Evolutionary conservation across 2,797 vertebrate genomes (phyloP).

Genomic region (Oophaga sylvatica): DNA sequence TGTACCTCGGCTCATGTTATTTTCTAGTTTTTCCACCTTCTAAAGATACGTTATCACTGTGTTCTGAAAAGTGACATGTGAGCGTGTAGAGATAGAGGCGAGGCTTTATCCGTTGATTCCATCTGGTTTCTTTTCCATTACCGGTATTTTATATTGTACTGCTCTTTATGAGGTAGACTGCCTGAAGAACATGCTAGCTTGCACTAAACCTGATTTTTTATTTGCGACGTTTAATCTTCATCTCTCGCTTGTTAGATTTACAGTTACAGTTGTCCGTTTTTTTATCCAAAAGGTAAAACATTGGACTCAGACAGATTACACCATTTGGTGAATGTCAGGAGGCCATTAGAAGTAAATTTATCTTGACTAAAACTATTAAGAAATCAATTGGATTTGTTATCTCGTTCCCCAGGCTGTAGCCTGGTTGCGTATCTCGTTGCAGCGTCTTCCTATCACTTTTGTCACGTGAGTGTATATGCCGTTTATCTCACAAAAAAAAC

Average conservation of each 20-base stretch:
- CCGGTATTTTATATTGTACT: slow-evolving; percentile 14
- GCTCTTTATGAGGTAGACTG: background rate
- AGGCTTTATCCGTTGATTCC: slow-evolving; percentile 5
- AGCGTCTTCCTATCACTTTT: slow-evolving; percentile 36
- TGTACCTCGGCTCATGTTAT: background rate
- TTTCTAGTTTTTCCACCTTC: no score
- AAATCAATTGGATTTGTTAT: slow-evolving; percentile 61
- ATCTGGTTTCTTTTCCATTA: slow-evolving; percentile 42
- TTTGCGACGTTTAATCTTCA: slow-evolving; percentile 45
- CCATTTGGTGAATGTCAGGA: slow-evolving; percentile 40
- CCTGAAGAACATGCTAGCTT: background rate
- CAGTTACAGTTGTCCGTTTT: slow-evolving; percentile 49
- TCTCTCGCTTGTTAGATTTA: slow-evolving; percentile 50
- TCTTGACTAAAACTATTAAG: slow-evolving; percentile 57
- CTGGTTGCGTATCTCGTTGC: slow-evolving; percentile 37
- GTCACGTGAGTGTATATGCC: slow-evolving; percentile 41
- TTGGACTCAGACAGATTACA: slow-evolving; percentile 49
- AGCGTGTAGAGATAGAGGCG: background rate
- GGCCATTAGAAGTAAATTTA: slow-evolving; percentile 41
- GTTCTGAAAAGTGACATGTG: background rate
- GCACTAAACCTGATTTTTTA: slow-evolving; percentile 37
- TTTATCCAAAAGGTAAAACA: slow-evolving; percentile 50
- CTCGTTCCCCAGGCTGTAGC: slow-evolving; percentile 54
- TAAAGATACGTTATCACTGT: background rate
- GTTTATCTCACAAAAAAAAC: slow-evolving; percentile 40